Percentiles rank a stretch among this genome's conserved stretches.
phyloP scores from a whole-genome alignment of 1,140 invertebrate genomes.

The Oedothorax gibbosus region DNA sequence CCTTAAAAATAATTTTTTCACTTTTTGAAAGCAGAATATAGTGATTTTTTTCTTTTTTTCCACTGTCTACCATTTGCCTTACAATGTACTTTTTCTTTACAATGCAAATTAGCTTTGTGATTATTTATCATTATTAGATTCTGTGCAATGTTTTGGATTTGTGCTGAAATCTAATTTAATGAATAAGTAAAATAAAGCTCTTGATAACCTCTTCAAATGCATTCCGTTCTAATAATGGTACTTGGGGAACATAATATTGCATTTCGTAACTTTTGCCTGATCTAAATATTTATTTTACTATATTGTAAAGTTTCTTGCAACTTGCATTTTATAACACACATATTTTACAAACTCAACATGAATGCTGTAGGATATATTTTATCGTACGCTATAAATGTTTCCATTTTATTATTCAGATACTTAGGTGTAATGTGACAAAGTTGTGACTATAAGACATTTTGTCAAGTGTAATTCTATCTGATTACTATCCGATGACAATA shows the following conservation, averaged over 20 bases:
- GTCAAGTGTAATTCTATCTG: no score
- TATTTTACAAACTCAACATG: conserved; percentile 22
- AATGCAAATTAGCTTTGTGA: no score
- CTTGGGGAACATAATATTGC: conserved; percentile 43
- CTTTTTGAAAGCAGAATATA: no score
- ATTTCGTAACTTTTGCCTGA: conserved; percentile 37
- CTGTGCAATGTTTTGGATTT: no score
- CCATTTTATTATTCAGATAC: not conserved
- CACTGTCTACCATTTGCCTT: no score
- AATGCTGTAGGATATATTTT: conserved; percentile 38
- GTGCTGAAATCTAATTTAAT: no score
- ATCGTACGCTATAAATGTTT: conserved; percentile 22
- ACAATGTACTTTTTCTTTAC: no score
- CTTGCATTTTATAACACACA: conserved; percentile 4
- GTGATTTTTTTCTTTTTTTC: no score
- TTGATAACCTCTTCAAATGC: not conserved
- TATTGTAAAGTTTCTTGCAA: conserved; percentile 8
- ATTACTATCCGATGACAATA: no score
- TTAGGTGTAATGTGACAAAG: not conserved
- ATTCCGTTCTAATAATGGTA: conserved; percentile 21
- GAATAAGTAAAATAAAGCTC: no score
- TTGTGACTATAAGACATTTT: not conserved
- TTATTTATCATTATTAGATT: no score
- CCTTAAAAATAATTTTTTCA: no score
- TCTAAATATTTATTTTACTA: conserved; percentile 45